Evolutionary conservation across 2,113 vertebrate species (phyloP).

Genomic region (Athene noctua): DNA sequence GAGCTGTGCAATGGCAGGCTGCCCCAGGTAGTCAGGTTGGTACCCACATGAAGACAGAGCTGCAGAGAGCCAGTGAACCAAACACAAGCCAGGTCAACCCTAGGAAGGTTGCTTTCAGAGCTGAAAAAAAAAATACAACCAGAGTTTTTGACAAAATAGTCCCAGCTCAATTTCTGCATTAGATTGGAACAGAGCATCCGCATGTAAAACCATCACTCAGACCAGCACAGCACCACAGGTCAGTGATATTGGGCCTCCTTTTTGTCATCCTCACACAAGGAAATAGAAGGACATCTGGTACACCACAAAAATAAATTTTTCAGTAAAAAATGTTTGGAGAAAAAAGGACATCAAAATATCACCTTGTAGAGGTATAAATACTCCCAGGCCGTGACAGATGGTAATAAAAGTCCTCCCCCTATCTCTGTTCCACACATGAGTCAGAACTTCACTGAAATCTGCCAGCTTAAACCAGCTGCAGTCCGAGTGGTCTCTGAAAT

Average conservation of each 20-base stretch:
- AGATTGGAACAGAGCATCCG: neutral
- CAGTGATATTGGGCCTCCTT: neutral
- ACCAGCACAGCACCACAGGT: neutral
- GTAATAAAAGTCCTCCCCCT: neutral
- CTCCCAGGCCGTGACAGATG: neutral
- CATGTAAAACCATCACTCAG: neutral
- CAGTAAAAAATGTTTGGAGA: neutral
- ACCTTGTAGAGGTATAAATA: neutral
- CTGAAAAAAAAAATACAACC: neutral
- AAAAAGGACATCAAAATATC: neutral
- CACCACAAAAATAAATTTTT: neutral
- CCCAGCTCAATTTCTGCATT: neutral
- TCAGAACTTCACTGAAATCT: neutral
- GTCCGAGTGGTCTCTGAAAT: neutral
- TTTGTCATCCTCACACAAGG: neutral
- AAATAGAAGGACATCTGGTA: neutral
- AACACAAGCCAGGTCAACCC: neutral
- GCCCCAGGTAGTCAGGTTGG: accelerated
- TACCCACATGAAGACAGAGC: neutral
- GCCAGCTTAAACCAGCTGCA: neutral
- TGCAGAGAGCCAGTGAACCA: neutral
- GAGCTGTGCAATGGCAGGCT: neutral
- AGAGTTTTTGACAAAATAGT: neutral
- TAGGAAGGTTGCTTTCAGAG: neutral
- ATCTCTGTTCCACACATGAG: neutral